Evolutionary conservation across 64 coral and sea anemone genomes (phyloP).

Genomic region (Montipora sp.): DNA sequence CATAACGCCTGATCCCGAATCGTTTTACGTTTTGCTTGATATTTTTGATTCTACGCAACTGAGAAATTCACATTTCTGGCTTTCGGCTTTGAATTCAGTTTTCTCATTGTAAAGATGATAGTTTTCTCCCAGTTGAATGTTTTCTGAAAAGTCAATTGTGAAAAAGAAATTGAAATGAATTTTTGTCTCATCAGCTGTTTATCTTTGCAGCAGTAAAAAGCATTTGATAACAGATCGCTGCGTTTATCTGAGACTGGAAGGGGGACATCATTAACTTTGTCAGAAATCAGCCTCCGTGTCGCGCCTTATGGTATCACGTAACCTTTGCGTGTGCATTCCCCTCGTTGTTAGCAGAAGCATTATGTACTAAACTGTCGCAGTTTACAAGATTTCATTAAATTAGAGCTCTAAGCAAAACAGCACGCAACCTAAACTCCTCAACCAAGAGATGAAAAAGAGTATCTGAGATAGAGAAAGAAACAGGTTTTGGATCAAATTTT

Average conservation of each 20-base stretch:
- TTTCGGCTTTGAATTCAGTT: no score
- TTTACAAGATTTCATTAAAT: neutral
- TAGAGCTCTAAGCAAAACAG: neutral
- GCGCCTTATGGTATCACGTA: neutral
- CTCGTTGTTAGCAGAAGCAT: neutral
- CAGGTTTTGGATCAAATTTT: neutral
- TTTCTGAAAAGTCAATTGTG: neutral
- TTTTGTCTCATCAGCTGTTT: neutral
- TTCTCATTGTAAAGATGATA: no score
- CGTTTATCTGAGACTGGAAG: slow-evolving; percentile 1
- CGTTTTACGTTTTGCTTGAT: neutral
- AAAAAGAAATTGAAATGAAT: neutral
- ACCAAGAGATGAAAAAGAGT: neutral
- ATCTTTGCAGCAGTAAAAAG: slow-evolving; percentile 6
- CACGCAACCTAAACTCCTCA: neutral
- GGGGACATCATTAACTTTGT: neutral
- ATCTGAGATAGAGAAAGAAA: neutral
- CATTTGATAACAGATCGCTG: neutral
- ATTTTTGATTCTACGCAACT: no score
- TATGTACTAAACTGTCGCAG: neutral
- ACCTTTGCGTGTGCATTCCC: slow-evolving; percentile 2
- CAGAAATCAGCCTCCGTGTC: neutral
- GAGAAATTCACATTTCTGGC: no score
- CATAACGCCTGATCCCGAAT: no score
- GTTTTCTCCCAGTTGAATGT: neutral